A percentile compares a stretch with the other conserved stretches of the same genome.
Evolutionary conservation across 2,797 vertebrate genomes (phyloP).

Genomic region (Chelon auratus): DNA sequence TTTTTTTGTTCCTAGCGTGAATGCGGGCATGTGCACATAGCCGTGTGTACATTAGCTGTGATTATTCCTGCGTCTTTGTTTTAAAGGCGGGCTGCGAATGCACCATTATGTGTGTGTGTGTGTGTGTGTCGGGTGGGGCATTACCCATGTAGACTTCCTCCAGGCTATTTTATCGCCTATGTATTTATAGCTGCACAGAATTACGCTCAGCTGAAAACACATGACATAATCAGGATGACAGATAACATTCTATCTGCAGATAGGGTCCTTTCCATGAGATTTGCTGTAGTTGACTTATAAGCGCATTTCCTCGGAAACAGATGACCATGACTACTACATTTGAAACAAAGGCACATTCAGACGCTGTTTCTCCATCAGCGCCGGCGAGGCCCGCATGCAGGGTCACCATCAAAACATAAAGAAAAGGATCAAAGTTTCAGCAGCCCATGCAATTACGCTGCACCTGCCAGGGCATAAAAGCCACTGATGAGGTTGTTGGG

Average conservation of each 20-base stretch:
- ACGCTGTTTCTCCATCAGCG: constrained; percentile 18
- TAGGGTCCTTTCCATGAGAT: constrained; percentile 71
- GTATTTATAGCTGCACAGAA: constrained; percentile 75
- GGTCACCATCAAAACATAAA: constrained; percentile 30
- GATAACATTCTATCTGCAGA: constrained; percentile 73
- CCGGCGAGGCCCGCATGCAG: constrained; percentile 14
- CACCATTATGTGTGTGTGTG: constrained; percentile 5
- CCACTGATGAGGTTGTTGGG: constrained; percentile 59
- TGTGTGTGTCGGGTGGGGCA: constrained; percentile 16
- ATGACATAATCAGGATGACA: constrained; percentile 79
- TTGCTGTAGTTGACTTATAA: constrained; percentile 47
- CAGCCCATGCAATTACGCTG: constrained; percentile 22
- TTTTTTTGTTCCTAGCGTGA: constrained; percentile 15
- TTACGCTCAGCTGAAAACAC: constrained; percentile 65
- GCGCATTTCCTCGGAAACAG: constrained; percentile 48
- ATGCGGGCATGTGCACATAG: constrained; percentile 14
- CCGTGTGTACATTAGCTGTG: constrained; percentile 26
- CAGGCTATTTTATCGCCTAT: constrained; percentile 58
- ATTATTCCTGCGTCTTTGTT: constrained; percentile 43
- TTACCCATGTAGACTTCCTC: constrained; percentile 49
- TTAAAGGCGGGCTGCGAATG: constrained; percentile 47
- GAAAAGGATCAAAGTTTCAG: constrained; percentile 60
- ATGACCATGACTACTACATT: constrained; percentile 29
- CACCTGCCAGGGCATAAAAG: constrained; percentile 54
- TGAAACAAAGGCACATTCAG: constrained; percentile 47